Evolutionary conservation across 2,888 invertebrate species (phyloP).

Genomic region (Spodoptera exigua): DNA sequence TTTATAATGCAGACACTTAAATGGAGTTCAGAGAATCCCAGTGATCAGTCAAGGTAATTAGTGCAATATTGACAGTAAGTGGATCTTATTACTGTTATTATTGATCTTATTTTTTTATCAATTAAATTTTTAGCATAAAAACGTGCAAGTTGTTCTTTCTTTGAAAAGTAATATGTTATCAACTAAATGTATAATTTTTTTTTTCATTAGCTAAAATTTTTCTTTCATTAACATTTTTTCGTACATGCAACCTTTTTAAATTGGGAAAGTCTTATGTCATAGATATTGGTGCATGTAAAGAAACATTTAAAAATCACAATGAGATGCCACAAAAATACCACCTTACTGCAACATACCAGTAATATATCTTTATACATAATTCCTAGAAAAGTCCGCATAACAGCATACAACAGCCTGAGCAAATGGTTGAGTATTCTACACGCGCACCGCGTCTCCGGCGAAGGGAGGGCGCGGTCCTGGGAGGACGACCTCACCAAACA

Average conservation of each 20-base stretch:
- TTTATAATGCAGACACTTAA: constrained; percentile 79
- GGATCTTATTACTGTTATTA: neutral
- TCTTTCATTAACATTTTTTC: too few relatives aligned
- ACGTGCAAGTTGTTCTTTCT: too few relatives aligned
- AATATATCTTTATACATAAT: neutral
- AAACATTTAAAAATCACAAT: too few relatives aligned
- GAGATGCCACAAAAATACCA: too few relatives aligned
- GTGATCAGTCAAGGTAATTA: constrained; percentile 73
- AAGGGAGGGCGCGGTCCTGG: constrained; percentile 62
- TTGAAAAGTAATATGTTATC: too few relatives aligned
- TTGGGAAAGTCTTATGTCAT: too few relatives aligned
- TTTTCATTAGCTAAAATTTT: too few relatives aligned
- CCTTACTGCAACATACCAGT: too few relatives aligned
- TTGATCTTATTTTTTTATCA: constrained; percentile 2
- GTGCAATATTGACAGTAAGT: neutral
- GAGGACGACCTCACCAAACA: constrained; percentile 73
- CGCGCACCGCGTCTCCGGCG: constrained; percentile 60
- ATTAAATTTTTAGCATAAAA: too few relatives aligned
- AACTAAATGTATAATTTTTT: too few relatives aligned
- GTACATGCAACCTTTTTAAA: too few relatives aligned
- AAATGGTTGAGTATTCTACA: constrained; percentile 71
- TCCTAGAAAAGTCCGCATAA: constrained; percentile 72
- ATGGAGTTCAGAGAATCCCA: constrained; percentile 77
- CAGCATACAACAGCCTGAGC: constrained; percentile 71
- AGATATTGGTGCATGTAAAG: too few relatives aligned